Percentiles rank a stretch among this genome's conserved stretches.
phyloP scores from a whole-genome alignment of 2,888 invertebrate species.

The Pogonocherus hispidulus region DNA sequence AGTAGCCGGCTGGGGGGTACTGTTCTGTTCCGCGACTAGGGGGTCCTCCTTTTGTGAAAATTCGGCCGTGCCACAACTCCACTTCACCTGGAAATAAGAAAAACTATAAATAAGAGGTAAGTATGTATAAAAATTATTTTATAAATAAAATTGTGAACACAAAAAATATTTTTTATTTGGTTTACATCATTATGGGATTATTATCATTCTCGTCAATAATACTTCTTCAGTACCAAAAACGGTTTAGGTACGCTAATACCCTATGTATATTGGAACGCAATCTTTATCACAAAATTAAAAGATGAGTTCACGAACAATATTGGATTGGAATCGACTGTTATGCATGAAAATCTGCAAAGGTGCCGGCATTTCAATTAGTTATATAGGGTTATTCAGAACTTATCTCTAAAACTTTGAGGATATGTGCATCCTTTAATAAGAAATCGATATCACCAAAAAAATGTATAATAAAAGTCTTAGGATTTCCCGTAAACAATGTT shows the following conservation, averaged over 20 bases:
- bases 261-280: neutral
- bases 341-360: slow-evolving; percentile 7
- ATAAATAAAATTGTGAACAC: too few relatives aligned
- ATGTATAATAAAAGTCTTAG: too few relatives aligned
- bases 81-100: slow-evolving; percentile 69
- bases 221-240: neutral
- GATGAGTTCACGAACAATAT: neutral
- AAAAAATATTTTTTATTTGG: too few relatives aligned
- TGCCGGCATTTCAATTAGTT: too few relatives aligned
- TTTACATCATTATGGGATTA: too few relatives aligned
- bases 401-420: too few relatives aligned
- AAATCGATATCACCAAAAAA: too few relatives aligned
- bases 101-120: neutral
- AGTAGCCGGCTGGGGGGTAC: slow-evolving; percentile 57
- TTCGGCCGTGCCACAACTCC: slow-evolving; percentile 69
- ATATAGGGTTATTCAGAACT: too few relatives aligned
- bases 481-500: too few relatives aligned
- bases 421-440: too few relatives aligned
- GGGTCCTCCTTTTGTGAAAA: slow-evolving; percentile 60
- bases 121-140: too few relatives aligned
- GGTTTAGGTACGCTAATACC: neutral
- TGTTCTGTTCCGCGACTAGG: slow-evolving; percentile 52
- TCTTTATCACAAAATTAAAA: neutral
- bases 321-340: neutral
- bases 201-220: too few relatives aligned